phyloP scores from a whole-genome alignment of 2,888 invertebrate species.

The Trichogramma evanescens region DNA sequence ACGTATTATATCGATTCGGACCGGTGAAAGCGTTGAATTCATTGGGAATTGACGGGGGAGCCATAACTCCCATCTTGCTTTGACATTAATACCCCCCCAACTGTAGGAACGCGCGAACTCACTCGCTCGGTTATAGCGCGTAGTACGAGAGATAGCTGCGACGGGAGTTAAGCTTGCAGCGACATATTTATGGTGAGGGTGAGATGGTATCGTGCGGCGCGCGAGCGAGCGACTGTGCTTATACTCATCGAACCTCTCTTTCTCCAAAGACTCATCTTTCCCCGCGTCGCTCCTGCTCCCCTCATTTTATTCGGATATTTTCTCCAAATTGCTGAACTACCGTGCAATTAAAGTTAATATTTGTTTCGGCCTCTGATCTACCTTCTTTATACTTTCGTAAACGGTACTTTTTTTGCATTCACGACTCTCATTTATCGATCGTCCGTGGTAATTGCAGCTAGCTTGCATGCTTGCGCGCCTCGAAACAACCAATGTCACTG shows the following conservation, averaged over 20 bases:
- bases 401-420: no score
- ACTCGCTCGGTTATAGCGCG: conserved; percentile 18
- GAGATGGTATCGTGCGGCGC: conserved; percentile 42
- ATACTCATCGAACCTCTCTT: background rate
- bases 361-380: no score
- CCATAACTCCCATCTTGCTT: conserved; percentile 47
- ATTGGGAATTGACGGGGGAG: conserved; percentile 49
- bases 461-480: no score
- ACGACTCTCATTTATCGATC: no score
- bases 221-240: conserved; percentile 12
- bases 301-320: background rate
- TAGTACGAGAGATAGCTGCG: conserved; percentile 41
- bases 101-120: conserved; percentile 31
- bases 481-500: no score
- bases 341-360: no score
- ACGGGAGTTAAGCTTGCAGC: conserved; percentile 47
- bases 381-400: no score
- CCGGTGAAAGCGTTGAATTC: conserved; percentile 47
- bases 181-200: conserved; percentile 49
- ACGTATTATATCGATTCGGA: conserved; percentile 38
- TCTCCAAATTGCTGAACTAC: background rate
- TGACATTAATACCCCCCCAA: conserved; percentile 48
- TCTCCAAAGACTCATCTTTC: background rate
- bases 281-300: background rate
- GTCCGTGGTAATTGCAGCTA: no score